Base-by-base conservation (phyloP, 2,113 vertebrate genomes). In the Scophthalmus maximus region DNA sequence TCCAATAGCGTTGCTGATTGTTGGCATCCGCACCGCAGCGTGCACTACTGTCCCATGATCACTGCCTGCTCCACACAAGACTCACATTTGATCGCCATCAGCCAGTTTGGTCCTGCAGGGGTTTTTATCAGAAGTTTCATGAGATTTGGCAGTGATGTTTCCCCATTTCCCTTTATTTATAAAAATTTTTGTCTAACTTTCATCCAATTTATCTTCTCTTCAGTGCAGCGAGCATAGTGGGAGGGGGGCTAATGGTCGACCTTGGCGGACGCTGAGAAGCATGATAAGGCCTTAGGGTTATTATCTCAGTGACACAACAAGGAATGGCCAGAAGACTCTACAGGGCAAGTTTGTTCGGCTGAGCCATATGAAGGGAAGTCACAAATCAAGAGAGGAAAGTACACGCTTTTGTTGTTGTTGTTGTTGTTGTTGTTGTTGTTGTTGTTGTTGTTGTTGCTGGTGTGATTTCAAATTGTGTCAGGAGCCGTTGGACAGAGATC, bases 1-100 rank as follows among this genome's bases (percentile, higher is more conserved):
- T 84, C 86, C 26, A 83, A 85, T 79, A 76, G 73, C 22, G 65
- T 60, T 36, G 77, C 75, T 88, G 89, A 86, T 84, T 85, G 80
- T 83, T 88, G 88, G 83, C 82, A 68, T 87, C 66, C 59, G 5
- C 59, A 52, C 66, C 59, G 5, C 59, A 52, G 76, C 23, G 8
- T 44, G 60, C n/a, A 30, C 36, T 70, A 44, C 61, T 50, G 63
- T 78, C 76, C 58, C 78, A 42, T 79, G 76, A 76, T 72, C 82
- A 6, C 79, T 52, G 29, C 49, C 36, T 20, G 56, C 76, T 25
- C 69, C 23, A 36, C 63, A 60, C 56, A 38, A 36, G 50, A 53
- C 72, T 60, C 63, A 22, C 2, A 34, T 81, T 63, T 52, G 44
- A 64, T 76, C 76, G 55, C n/a, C 38, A 68, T 74, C 69, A 51